A percentile compares a stretch with the other conserved stretches of the same genome.
These are phyloP conservation scores for Hirtodrosophila histrioides DNA, from an alignment of 2,888 invertebrate genomes.

Conservation along the genomic window DNA sequence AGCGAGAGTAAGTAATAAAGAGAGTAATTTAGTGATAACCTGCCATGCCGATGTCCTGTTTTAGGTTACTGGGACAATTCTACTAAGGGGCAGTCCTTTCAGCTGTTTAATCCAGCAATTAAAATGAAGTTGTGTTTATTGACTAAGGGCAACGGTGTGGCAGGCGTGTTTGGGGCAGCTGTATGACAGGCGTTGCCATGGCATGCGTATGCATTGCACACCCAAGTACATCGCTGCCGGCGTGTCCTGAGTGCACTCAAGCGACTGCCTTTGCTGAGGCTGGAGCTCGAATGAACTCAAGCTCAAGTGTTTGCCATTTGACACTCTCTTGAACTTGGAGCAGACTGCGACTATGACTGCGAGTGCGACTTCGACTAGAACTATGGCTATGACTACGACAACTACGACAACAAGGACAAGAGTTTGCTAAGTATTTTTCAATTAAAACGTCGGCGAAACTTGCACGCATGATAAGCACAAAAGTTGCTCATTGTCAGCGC, in stretches of 20 bases:
- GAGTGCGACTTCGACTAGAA: constrained; percentile 13
- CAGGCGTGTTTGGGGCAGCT: neutral
- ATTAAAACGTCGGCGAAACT: constrained; percentile 71
- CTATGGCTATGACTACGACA: constrained; percentile 13
- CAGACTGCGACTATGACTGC: constrained; percentile 22
- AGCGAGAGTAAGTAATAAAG: constrained; percentile 13
- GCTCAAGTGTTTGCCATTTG: constrained; percentile 64
- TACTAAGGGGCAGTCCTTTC: constrained; percentile 4
- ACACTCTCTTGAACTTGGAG: constrained; percentile 66
- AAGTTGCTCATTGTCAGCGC: constrained; percentile 74
- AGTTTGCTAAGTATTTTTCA: constrained; percentile 78
- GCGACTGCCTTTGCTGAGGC: constrained; percentile 17
- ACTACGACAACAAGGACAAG: constrained; percentile 23
- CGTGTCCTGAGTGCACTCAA: constrained; percentile 63
- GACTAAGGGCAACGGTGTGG: constrained; percentile 33
- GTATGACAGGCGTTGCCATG: constrained; percentile 20
- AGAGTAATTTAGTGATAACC: constrained; percentile 23
- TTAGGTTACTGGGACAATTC: constrained; percentile 64
- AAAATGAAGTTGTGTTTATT: constrained; percentile 63
- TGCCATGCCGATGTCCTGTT: constrained; percentile 14
- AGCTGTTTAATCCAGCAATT: constrained; percentile 67
- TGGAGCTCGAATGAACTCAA: constrained; percentile 13
- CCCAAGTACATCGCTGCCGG: constrained; percentile 29
- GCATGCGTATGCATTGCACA: constrained; percentile 56
- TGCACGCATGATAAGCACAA: constrained; percentile 77